These are phyloP conservation scores for Rhopalosiphum nymphaeae DNA, from an alignment of 2,888 invertebrate species.

Conservation along the genomic window DNA sequence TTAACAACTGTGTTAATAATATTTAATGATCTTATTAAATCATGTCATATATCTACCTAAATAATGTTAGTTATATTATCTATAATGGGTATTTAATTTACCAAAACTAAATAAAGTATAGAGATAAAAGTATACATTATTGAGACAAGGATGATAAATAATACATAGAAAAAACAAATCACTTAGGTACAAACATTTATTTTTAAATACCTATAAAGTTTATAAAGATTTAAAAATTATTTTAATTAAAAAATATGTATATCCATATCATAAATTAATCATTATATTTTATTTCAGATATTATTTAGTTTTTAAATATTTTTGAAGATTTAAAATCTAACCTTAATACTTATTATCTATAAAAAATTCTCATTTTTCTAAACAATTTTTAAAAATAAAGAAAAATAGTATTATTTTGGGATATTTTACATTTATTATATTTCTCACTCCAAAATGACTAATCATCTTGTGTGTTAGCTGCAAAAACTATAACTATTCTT, in stretches of 20 bases:
- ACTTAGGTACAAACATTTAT: background rate
- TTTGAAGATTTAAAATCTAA: background rate
- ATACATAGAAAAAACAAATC: background rate
- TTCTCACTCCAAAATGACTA: background rate
- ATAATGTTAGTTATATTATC: background rate
- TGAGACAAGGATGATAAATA: background rate
- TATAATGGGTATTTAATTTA: conserved; percentile 40
- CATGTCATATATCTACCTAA: background rate
- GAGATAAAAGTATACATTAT: background rate
- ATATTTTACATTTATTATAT: background rate
- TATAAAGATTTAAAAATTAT: background rate
- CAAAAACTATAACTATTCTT: background rate
- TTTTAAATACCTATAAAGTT: background rate
- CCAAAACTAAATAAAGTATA: background rate
- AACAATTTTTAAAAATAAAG: background rate
- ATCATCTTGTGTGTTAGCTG: background rate
- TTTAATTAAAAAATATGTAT: background rate
- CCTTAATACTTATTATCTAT: background rate
- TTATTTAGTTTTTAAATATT: background rate
- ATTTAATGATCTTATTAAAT: background rate
- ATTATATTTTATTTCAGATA: background rate
- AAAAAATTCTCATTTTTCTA: background rate
- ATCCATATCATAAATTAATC: background rate
- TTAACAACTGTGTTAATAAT: background rate
- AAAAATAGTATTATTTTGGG: background rate